These are phyloP conservation scores for Agrilus planipennis DNA, from an alignment of 1,140 invertebrate species.

Conservation along the genomic window DNA sequence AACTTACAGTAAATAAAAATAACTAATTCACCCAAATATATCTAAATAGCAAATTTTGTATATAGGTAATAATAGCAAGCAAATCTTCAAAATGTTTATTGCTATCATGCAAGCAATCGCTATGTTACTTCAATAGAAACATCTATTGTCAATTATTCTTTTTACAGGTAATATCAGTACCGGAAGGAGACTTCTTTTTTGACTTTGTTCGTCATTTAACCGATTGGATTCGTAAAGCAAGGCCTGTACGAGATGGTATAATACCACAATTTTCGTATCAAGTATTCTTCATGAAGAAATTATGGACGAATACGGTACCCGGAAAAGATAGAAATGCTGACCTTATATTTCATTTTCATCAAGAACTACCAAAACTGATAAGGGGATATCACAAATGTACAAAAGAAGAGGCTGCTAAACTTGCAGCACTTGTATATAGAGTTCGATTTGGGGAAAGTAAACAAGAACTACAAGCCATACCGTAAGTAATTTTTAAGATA, in stretches of 20 bases:
- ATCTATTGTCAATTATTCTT: no score
- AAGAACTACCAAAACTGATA: conserved; percentile 93
- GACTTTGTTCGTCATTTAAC: conserved; percentile 98
- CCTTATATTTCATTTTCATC: conserved; percentile 98
- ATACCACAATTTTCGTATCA: conserved; percentile 91
- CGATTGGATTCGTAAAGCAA: conserved; percentile 96
- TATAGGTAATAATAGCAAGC: no score
- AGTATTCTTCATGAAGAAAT: conserved; percentile 99
- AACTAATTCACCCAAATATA: no score
- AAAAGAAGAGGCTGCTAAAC: conserved; percentile 82
- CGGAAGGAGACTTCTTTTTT: conserved; percentile 99
- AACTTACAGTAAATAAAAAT: no score
- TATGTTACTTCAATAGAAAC: no score
- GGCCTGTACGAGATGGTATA: conserved; percentile 80
- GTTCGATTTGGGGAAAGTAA: conserved; percentile 94
- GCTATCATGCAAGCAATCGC: no score
- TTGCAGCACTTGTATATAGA: conserved; percentile 90
- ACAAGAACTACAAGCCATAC: conserved; percentile 83
- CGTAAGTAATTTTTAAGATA: no score
- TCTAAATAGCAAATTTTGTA: no score
- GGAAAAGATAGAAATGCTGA: conserved; percentile 95
- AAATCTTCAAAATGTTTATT: no score
- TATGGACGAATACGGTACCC: conserved; percentile 98
- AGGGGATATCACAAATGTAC: conserved; percentile 91
- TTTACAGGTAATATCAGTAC: conserved; percentile 90